Evolutionary conservation across 1,140 invertebrate species (phyloP).

Genomic region (Chymomyza costata): DNA sequence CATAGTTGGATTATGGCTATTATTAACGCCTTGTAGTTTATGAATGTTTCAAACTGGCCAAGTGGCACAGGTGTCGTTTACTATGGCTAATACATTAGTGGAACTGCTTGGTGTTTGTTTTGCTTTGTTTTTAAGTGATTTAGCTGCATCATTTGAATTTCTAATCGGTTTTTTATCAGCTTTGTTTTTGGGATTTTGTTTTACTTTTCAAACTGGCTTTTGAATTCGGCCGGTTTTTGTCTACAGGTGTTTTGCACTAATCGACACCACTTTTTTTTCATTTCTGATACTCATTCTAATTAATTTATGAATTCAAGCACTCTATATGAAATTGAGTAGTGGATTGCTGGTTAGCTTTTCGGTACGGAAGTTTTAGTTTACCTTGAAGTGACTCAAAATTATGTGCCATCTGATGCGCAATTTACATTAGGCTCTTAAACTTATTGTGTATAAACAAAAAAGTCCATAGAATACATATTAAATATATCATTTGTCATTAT

Average conservation of each 20-base stretch:
- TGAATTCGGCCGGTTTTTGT: constrained; percentile 46
- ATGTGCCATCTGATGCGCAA: too few species aligned
- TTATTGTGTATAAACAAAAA: too few species aligned
- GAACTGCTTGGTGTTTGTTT: constrained; percentile 32
- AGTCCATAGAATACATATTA: too few species aligned
- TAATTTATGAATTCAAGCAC: constrained; percentile 52
- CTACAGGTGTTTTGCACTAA: constrained; percentile 72
- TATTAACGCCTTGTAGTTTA: too few species aligned
- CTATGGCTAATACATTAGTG: constrained; percentile 5
- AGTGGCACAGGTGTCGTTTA: constrained; percentile 44
- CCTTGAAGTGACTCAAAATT: too few species aligned
- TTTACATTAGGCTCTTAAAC: too few species aligned
- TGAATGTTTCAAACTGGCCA: too few species aligned
- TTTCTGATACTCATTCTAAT: constrained; percentile 58
- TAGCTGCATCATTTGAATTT: constrained; percentile 62
- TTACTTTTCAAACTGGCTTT: constrained; percentile 60
- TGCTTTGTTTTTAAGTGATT: constrained; percentile 29
- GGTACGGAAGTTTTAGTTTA: too few species aligned
- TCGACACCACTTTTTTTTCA: constrained; percentile 35
- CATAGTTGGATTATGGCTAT: too few species aligned
- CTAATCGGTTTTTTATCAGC: constrained; percentile 68
- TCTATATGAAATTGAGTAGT: too few species aligned
- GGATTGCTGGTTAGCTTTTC: too few species aligned
- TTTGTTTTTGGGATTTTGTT: constrained; percentile 23
- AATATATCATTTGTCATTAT: too few species aligned